Percentiles rank a stretch among this genome's conserved stretches.
Conservation (phyloP, 2,888 invertebrate genomes). For the Anoncus sp. region DNA sequence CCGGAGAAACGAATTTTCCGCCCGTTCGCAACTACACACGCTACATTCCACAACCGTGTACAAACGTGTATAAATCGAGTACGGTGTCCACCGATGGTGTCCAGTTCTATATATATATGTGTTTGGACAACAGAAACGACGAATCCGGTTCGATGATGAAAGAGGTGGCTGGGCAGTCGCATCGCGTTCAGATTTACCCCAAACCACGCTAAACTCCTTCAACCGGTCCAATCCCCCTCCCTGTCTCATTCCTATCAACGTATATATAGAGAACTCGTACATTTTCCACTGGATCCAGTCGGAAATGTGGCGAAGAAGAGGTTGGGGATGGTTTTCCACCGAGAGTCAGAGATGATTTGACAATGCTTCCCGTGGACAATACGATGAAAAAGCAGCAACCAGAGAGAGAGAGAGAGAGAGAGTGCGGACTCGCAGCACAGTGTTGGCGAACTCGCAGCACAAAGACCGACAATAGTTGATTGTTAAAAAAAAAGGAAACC, state of each 20-base stretch:
- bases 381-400: slow-evolving; percentile 47
- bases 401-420: slow-evolving; percentile 15
- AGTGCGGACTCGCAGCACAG: slow-evolving; percentile 59
- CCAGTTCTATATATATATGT: slow-evolving; percentile 43
- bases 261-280: slow-evolving; percentile 49
- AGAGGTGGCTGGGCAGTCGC: slow-evolving; percentile 65
- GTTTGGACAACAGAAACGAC: slow-evolving; percentile 59
- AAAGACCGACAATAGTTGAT: slow-evolving; percentile 77
- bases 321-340: slow-evolving; percentile 67
- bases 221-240: slow-evolving; percentile 1
- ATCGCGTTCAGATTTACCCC: slow-evolving; percentile 49
- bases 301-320: slow-evolving; percentile 50
- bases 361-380: slow-evolving; percentile 76
- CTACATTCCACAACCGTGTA: neutral
- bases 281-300: slow-evolving; percentile 65
- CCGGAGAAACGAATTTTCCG: neutral
- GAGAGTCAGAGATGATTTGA: slow-evolving; percentile 70
- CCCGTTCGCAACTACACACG: too few species aligned
- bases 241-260: too few species aligned
- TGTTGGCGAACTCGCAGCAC: slow-evolving; percentile 64
- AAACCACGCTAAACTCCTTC: slow-evolving; percentile 48
- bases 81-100: neutral
- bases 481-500: slow-evolving; percentile 78
- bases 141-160: slow-evolving; percentile 68
- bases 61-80: too few species aligned